Evolutionary conservation across 2,888 invertebrate genomes (phyloP).

Genomic region (Dryadula phaetusa): DNA sequence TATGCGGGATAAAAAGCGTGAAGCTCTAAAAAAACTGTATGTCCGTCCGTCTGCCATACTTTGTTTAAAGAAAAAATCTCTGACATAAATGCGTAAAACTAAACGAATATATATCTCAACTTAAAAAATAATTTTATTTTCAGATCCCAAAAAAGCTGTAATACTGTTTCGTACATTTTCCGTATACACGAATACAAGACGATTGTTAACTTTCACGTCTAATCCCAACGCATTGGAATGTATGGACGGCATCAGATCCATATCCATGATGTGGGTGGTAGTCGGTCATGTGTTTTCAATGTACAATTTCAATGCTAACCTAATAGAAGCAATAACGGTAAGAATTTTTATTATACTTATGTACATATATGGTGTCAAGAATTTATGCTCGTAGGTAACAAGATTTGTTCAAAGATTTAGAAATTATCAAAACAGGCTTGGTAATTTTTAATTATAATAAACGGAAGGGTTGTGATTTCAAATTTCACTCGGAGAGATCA

Average conservation of each 20-base stretch:
- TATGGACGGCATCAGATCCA: slow-evolving; percentile 72
- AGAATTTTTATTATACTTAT: slow-evolving; percentile 40
- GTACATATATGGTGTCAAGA: too few species aligned
- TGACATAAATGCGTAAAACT: neutral
- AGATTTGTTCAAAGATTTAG: too few species aligned
- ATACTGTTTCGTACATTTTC: slow-evolving; percentile 59
- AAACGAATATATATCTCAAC: neutral
- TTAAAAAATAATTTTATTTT: slow-evolving; percentile 34
- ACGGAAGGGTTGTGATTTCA: too few species aligned
- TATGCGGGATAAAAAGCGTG: too few species aligned
- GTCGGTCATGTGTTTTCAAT: slow-evolving; percentile 66
- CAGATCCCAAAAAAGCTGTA: slow-evolving; percentile 59
- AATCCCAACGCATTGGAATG: slow-evolving; percentile 68
- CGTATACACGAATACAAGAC: slow-evolving; percentile 69
- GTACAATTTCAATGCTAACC: slow-evolving; percentile 53
- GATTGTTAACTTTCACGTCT: slow-evolving; percentile 63
- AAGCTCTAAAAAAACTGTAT: too few species aligned
- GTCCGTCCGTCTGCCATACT: too few species aligned
- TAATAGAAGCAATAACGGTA: slow-evolving; percentile 54
- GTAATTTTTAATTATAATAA: too few species aligned
- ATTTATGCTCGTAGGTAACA: too few species aligned
- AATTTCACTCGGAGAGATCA: too few species aligned
- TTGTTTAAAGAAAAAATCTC: too few species aligned
- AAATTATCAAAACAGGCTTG: too few species aligned
- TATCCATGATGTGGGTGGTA: slow-evolving; percentile 81